Evolutionary conservation across 2,797 vertebrate species (phyloP), one percentile per base, ranked within the genome.

Genomic region (Sebastiscus tertius): DNA sequence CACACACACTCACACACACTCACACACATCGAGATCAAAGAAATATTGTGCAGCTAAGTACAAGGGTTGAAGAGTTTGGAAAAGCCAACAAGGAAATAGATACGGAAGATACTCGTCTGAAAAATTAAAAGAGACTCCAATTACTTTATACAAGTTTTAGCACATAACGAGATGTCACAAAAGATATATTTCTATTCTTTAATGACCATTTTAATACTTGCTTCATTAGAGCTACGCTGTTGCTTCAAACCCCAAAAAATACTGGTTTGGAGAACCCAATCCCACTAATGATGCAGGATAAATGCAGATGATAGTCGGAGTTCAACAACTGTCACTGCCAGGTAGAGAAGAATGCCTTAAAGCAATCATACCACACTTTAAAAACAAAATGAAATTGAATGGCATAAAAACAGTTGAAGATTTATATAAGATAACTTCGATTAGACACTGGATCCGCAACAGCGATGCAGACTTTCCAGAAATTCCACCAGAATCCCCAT

Each of bases 31-130:
- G 8, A 69, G 58, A 88, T 86, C 72, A 66, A 86, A 87, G 61
- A 76, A 81, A 82, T 62, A 76, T 60, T 77, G 36, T 77, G 72
- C 69, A 67, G 79, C 75, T 76, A 74, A 84, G 59, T 72, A 66
- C 54, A 86, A 72, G 31, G 33, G 62, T 39, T 77, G 36, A 80
- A 29, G 27, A 34, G 64, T 72, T 81, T 80, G 36, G 42, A 27
- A 79, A 65, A 68, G 70, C 34, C 75, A 80, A 85, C 56, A 76
- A 77, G 31, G 55, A 80, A 75, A 79, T 14, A 56, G 5, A 82
- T 79, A 49, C 27, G 24, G 42, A 67, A 36, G 55, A 75, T 62
- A 42, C n/a, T 46, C 55, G 42, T 71, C 34, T 74, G 22, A 26
- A 59, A 73, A 42, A 75, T 9, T 13, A 10, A 67, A 62, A 63